Evolutionary conservation across 2,113 vertebrate genomes (phyloP).

Genomic region (Ctenodactylus gundi): DNA sequence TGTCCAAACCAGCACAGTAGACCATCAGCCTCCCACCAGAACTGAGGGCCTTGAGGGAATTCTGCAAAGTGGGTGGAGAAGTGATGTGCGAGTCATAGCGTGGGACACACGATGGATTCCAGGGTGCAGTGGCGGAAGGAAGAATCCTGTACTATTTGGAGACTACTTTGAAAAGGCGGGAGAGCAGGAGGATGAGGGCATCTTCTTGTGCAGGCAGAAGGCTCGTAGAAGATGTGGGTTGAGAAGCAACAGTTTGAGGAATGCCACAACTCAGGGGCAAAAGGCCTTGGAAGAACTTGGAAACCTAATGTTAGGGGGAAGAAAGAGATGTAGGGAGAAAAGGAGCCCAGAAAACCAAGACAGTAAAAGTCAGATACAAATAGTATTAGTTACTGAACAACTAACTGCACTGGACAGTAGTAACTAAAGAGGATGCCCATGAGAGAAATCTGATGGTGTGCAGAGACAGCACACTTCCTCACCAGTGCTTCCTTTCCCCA

Average conservation of each 20-base stretch:
- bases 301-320: not conserved
- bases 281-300: not conserved
- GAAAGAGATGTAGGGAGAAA: not conserved
- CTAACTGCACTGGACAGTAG: not conserved
- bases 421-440: not conserved
- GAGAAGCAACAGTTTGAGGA: not conserved
- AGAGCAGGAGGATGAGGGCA: not conserved
- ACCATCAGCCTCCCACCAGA: not conserved
- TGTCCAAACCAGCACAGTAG: not conserved
- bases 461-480: not conserved
- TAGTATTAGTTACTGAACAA: not conserved
- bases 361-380: not conserved
- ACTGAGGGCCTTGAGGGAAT: not conserved
- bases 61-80: not conserved
- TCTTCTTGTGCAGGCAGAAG: not conserved
- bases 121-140: not conserved
- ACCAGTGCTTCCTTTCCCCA: no score
- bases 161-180: not conserved
- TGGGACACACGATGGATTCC: not conserved
- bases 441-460: not conserved
- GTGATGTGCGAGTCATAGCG: no score
- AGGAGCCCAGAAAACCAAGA: not conserved
- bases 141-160: not conserved
- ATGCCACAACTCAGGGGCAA: not conserved
- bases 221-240: no score